A percentile compares a stretch with the other conserved stretches of the same genome.
Conservation (phyloP, 2,113 vertebrate genomes). For the Phaethornis superciliosus region DNA sequence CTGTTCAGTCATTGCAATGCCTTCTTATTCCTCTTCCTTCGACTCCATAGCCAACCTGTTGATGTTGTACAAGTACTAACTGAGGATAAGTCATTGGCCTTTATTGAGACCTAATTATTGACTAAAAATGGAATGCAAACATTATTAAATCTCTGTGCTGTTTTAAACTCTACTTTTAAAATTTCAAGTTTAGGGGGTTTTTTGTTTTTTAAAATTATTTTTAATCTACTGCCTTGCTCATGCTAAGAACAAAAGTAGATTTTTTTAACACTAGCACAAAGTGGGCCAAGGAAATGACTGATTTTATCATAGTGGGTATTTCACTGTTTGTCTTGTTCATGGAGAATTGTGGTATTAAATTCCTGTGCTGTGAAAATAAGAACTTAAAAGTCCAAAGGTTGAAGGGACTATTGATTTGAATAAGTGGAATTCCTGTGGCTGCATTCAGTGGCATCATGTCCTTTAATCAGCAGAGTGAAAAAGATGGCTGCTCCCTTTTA, state of each 20-base stretch:
- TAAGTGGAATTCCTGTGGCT: not conserved
- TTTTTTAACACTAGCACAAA: not conserved
- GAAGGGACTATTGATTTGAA: not conserved
- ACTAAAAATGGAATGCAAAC: not conserved
- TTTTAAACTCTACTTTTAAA: not conserved
- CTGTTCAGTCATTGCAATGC: not conserved
- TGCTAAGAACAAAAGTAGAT: not conserved
- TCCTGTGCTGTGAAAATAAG: not conserved
- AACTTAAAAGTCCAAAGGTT: not conserved
- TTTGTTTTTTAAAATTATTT: not conserved
- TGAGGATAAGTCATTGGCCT: not conserved
- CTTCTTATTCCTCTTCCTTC: not conserved
- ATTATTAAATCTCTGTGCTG: not conserved
- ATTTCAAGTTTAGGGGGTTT: rapidly evolving
- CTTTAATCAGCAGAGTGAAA: not conserved
- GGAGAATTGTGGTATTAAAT: not conserved
- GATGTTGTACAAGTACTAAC: not conserved
- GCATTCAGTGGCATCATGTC: not conserved
- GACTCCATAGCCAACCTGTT: not conserved
- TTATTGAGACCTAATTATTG: not conserved
- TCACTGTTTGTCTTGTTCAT: not conserved
- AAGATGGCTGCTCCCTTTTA: not conserved
- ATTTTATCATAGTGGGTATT: not conserved
- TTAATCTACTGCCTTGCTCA: not conserved
- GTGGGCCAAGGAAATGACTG: not conserved